Conservation (phyloP, 2,113 vertebrate species). For the Paratilapia polleni region DNA sequence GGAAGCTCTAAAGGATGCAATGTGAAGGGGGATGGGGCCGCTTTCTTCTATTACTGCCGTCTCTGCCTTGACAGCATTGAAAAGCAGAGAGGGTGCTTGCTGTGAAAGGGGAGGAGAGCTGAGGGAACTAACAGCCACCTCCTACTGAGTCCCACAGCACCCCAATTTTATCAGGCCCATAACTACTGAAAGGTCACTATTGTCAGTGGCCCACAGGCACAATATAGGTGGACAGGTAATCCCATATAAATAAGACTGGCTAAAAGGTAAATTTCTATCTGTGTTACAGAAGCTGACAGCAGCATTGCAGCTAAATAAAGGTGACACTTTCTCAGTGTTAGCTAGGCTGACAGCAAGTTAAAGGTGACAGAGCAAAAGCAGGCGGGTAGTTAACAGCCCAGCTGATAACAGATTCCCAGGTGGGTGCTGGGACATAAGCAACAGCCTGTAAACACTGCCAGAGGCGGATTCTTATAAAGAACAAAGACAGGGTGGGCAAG, state of each 20-base stretch:
- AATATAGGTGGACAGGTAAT: constrained; percentile 43
- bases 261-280: constrained; percentile 53
- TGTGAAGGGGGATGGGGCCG: constrained; percentile 28
- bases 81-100: not conserved
- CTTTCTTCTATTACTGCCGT: constrained; percentile 10
- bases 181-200: constrained; percentile 59
- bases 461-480: constrained; percentile 35
- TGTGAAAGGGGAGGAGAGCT: constrained; percentile 16
- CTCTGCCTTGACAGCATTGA: constrained; percentile 19
- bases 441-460: constrained; percentile 20
- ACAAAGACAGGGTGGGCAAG: constrained; percentile 33
- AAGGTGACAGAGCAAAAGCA: constrained; percentile 58
- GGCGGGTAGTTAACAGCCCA: constrained; percentile 60
- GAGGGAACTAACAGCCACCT: constrained; percentile 26
- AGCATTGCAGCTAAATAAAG: constrained; percentile 42
- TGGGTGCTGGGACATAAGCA: constrained; percentile 48
- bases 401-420: constrained; percentile 62
- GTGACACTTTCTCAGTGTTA: constrained; percentile 41
- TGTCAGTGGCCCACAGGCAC: constrained; percentile 43
- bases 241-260: constrained; percentile 27
- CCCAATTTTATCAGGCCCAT: constrained; percentile 27
- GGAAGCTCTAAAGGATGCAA: constrained; percentile 19
- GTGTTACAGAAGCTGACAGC: constrained; percentile 40
- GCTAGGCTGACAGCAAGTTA: constrained; percentile 66
- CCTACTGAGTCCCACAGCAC: constrained; percentile 40